Conservation (phyloP, 2,888 invertebrate genomes). For the Slavum lentiscoides region DNA sequence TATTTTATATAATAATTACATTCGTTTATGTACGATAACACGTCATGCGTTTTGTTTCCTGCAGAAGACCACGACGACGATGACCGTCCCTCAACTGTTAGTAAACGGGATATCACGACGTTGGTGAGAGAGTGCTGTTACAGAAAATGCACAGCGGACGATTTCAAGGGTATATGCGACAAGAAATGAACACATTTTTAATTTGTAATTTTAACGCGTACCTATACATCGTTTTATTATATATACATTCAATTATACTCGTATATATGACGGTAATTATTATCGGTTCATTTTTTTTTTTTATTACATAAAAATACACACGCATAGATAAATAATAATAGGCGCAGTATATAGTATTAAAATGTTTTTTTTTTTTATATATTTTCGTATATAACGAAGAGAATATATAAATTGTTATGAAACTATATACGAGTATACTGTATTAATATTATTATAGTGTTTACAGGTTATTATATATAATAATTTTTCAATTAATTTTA, state of each 20-base stretch:
- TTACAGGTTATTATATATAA: conserved; percentile 15
- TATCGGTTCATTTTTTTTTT: conserved; percentile 9
- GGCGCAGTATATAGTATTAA: no score
- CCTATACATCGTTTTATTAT: conserved; percentile 16
- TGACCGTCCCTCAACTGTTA: not conserved
- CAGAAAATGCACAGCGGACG: not conserved
- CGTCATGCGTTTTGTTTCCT: not conserved
- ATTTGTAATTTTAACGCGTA: conserved; percentile 3
- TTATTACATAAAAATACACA: not conserved
- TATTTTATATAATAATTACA: no score
- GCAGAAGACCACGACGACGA: not conserved
- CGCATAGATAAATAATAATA: no score
- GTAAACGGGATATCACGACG: not conserved
- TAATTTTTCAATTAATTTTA: conserved; percentile 43
- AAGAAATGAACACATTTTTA: conserved; percentile 16
- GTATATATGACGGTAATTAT: conserved; percentile 15
- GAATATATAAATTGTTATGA: conserved; percentile 26
- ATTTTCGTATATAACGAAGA: conserved; percentile 35
- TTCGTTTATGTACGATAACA: not conserved
- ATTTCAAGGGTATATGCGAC: conserved; percentile 14
- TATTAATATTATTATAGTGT: no score
- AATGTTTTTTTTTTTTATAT: not conserved
- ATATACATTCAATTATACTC: no score
- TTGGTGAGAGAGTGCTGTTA: conserved; percentile 7
- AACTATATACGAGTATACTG: conserved; percentile 30